Evolutionary conservation across 2,113 vertebrate species (phyloP).

Genomic region (Eulemur macaco): DNA sequence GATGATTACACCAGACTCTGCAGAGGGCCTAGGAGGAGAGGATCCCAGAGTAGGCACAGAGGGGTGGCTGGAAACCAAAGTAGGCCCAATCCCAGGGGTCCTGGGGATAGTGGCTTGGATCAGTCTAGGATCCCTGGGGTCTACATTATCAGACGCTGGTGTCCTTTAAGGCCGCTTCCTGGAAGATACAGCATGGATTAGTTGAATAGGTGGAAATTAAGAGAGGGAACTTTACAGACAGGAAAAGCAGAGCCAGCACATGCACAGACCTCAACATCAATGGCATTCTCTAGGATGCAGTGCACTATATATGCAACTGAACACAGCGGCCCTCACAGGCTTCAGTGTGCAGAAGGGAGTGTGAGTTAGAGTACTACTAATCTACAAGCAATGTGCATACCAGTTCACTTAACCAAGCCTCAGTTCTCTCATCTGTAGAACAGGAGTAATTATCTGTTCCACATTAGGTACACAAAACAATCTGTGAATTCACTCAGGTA

Average conservation of each 20-base stretch:
- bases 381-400: background rate
- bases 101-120: background rate
- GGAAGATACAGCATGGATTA: background rate
- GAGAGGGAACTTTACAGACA: background rate
- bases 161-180: background rate
- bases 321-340: background rate
- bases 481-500: background rate
- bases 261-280: background rate
- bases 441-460: background rate
- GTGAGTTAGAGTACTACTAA: background rate
- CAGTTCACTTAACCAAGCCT: background rate
- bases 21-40: background rate
- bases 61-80: background rate
- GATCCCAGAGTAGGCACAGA: background rate
- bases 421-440: slow-evolving; percentile 19
- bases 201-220: background rate
- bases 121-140: background rate
- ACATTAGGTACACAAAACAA: background rate
- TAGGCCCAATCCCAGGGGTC: background rate
- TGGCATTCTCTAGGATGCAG: background rate
- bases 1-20: background rate
- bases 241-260: background rate
- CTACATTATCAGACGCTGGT: background rate
- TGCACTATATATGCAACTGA: background rate
- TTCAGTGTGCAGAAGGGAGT: background rate